Base-by-base conservation (phyloP, 1,140 invertebrate species). In the Sycobia sp. region DNA sequence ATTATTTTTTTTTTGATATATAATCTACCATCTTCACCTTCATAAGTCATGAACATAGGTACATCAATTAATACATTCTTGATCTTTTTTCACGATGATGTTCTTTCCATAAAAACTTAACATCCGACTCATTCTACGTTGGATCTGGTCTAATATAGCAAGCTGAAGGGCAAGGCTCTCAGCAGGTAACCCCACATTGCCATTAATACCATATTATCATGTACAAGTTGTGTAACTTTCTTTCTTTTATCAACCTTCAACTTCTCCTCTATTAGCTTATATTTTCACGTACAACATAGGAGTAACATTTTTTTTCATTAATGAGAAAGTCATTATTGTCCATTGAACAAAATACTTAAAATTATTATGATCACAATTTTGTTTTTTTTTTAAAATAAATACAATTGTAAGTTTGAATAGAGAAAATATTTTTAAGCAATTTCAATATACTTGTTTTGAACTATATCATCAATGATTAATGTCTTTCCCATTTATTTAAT, bases 151-250 rank as follows among this genome's bases (percentile, higher is more conserved):
- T 82, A 75, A 86, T 86, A 82, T 88, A 91, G 90, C 86, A 90
- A 90, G 86, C 88, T 90, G 76, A 89, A 88, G 82, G 89, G 89
- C 84, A 89, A 89, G 83, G 86, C 84, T 83, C 82, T 90, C 80
- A 87, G 84, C 89, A 90, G 89, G 89, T 91, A 86, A 89, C 86
- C 85, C 82, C 69, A 73, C 76, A 72, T 73, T 70, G 73, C 76
- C 76, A 49, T 61, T 57, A 64, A 43, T 39, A 61, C 68, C 62
- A 63, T 39, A 34, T 69, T 65, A 47, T 67, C 62, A 67, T 25
- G 47, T 64, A 61, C 62, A 62, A 67, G 44, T 57, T 73, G 61
- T 51, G 18, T n/a, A 36, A 4, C 47, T 41, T 18, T 46, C 34
- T 54, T 10, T 7, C 7, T 4, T 39, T 39, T n/a, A 16, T 50